A percentile compares a stretch with the other conserved stretches of the same genome.
Evolutionary conservation across 2,797 vertebrate genomes (phyloP).

Genomic region (Triplophysa bombifrons): DNA sequence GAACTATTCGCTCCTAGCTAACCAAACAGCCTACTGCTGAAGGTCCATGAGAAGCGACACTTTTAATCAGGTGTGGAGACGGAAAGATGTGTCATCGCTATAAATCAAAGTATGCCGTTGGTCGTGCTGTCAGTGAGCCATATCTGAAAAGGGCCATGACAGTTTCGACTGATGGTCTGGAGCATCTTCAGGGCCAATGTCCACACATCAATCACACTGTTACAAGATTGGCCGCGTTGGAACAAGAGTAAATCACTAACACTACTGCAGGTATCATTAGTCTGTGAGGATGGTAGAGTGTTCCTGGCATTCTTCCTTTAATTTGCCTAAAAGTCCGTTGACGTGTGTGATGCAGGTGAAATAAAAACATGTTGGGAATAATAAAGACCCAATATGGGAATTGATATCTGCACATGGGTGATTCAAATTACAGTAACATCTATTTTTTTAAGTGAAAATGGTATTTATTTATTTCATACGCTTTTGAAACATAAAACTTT

Average conservation of each 20-base stretch:
- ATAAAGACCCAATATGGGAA: neutral
- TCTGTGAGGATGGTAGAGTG: conserved; percentile 56
- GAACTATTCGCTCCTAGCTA: conserved; percentile 48
- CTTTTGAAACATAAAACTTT: too few relatives aligned
- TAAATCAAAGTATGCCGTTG: conserved; percentile 68
- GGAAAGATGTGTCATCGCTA: conserved; percentile 62
- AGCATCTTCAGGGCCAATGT: conserved; percentile 58
- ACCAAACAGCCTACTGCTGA: conserved; percentile 54
- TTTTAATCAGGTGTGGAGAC: conserved; percentile 68
- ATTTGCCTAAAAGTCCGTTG: conserved; percentile 69
- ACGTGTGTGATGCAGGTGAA: neutral
- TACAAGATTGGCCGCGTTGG: conserved; percentile 64
- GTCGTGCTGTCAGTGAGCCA: conserved; percentile 62
- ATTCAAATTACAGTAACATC: too few relatives aligned
- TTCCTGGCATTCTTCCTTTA: conserved; percentile 68
- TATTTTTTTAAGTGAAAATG: too few relatives aligned
- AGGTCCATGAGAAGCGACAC: conserved; percentile 58
- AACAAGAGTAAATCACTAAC: conserved; percentile 67
- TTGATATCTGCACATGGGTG: neutral
- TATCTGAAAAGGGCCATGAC: conserved; percentile 57
- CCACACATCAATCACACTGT: conserved; percentile 71
- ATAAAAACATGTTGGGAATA: neutral
- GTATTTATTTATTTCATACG: too few relatives aligned
- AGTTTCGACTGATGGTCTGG: conserved; percentile 67
- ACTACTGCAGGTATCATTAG: conserved; percentile 47